These are phyloP conservation scores for Platyscapa corneri DNA, from an alignment of 1,140 invertebrate genomes.

Conservation along the genomic window DNA sequence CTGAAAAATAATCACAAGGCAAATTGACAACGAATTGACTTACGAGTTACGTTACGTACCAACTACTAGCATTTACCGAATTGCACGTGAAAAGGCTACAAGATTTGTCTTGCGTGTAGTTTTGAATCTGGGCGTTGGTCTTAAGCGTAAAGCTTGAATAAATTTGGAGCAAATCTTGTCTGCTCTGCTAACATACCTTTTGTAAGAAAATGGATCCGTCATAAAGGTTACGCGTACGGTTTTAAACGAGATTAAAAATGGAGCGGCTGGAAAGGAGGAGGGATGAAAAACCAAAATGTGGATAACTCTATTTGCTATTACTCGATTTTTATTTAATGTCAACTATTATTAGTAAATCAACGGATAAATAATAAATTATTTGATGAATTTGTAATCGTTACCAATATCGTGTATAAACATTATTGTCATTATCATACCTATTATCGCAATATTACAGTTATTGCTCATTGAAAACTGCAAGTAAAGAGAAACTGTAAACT, in stretches of 20 bases:
- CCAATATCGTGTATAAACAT: slow-evolving; percentile 40
- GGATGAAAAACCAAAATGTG: slow-evolving; percentile 37
- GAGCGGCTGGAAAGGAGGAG: neutral
- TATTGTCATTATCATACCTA: slow-evolving; percentile 60
- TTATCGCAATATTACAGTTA: slow-evolving; percentile 56
- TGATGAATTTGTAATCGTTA: slow-evolving; percentile 32
- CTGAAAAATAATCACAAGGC: neutral
- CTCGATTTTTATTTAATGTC: slow-evolving; percentile 46
- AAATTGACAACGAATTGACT: neutral
- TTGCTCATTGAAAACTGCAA: slow-evolving; percentile 44
- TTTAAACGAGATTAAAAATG: neutral
- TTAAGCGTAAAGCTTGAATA: neutral
- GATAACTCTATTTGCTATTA: slow-evolving; percentile 29
- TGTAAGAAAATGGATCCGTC: neutral
- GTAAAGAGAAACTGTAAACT: slow-evolving; percentile 2
- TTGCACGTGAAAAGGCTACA: neutral
- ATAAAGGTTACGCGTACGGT: neutral
- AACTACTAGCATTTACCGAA: too few relatives aligned
- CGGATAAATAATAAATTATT: slow-evolving; percentile 50
- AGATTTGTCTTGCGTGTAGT: neutral
- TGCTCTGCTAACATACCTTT: slow-evolving; percentile 7
- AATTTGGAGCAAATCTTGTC: neutral
- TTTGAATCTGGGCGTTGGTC: neutral
- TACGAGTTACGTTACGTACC: too few relatives aligned
- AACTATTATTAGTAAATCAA: slow-evolving; percentile 44